Conservation (phyloP, 2,888 invertebrate genomes). For the Mesorhabditis sp. region DNA sequence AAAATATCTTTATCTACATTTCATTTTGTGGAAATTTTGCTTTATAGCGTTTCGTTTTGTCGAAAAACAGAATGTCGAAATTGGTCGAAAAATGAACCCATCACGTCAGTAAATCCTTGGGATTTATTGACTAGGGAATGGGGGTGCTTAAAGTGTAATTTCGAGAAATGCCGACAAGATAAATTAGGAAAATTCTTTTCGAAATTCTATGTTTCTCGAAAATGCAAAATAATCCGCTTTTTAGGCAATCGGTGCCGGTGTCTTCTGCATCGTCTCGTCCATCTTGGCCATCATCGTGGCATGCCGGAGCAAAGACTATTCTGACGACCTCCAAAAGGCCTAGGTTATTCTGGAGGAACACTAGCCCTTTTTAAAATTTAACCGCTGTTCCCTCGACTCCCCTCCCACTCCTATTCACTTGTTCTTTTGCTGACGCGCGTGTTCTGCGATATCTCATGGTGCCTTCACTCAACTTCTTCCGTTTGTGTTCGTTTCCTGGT, state of each 20-base stretch:
- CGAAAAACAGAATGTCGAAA: too few species aligned
- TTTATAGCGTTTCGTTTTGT: too few species aligned
- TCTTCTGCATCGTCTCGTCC: slow-evolving; percentile 25
- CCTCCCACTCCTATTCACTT: not conserved
- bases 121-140: too few species aligned
- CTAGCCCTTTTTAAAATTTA: not conserved
- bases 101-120: too few species aligned
- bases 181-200: too few species aligned
- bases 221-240: too few species aligned
- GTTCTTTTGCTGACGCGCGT: not conserved
- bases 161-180: too few species aligned
- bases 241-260: slow-evolving; percentile 14
- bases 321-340: slow-evolving; percentile 41
- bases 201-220: too few species aligned
- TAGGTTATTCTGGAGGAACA: slow-evolving; percentile 10
- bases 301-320: slow-evolving; percentile 25
- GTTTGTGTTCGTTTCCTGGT: not conserved
- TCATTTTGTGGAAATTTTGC: too few species aligned
- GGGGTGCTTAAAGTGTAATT: too few species aligned
- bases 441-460: not conserved
- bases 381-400: not conserved
- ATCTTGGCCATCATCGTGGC: slow-evolving; percentile 25
- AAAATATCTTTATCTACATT: too few species aligned
- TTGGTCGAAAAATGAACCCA: too few species aligned
- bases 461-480: not conserved